Evolutionary conservation across 2,888 invertebrate genomes (phyloP).

Genomic region (Tenthredo amoena): DNA sequence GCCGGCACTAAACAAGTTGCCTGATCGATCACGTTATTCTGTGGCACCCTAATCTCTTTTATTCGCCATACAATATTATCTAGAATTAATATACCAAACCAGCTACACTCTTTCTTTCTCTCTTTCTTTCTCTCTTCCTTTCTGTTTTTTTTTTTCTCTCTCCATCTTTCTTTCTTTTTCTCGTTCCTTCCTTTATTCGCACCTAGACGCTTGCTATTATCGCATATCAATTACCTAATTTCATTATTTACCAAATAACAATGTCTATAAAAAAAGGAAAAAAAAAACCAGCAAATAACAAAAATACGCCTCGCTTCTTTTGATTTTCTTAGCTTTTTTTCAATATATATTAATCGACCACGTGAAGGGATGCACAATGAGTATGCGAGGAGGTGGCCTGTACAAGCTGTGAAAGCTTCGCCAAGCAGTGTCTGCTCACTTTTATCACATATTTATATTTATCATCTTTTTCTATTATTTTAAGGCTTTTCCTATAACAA

Average conservation of each 20-base stretch:
- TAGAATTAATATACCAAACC: neutral
- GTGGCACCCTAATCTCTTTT: slow-evolving; percentile 66
- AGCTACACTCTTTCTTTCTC: neutral
- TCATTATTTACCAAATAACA: too few species aligned
- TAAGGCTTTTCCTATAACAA: neutral
- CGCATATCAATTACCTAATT: too few species aligned
- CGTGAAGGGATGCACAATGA: slow-evolving; percentile 77
- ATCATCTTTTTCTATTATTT: neutral
- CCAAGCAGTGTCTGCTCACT: slow-evolving; percentile 61
- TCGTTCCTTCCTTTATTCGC: neutral
- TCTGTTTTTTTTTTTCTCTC: neutral
- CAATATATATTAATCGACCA: slow-evolving; percentile 41
- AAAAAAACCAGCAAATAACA: neutral
- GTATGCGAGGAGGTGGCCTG: slow-evolving; percentile 76
- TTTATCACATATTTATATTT: neutral
- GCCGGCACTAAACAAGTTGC: slow-evolving; percentile 4
- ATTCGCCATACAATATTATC: neutral
- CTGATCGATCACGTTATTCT: slow-evolving; percentile 73
- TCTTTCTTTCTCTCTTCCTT: slow-evolving; percentile 48
- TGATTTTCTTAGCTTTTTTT: neutral
- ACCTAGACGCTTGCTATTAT: too few species aligned
- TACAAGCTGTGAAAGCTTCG: slow-evolving; percentile 57
- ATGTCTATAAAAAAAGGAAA: slow-evolving; percentile 24
- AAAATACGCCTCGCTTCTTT: neutral
- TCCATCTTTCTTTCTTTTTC: neutral